phyloP scores from a whole-genome alignment of 92 coral and sea anemone genomes.

The Zoanthus sociatus region DNA sequence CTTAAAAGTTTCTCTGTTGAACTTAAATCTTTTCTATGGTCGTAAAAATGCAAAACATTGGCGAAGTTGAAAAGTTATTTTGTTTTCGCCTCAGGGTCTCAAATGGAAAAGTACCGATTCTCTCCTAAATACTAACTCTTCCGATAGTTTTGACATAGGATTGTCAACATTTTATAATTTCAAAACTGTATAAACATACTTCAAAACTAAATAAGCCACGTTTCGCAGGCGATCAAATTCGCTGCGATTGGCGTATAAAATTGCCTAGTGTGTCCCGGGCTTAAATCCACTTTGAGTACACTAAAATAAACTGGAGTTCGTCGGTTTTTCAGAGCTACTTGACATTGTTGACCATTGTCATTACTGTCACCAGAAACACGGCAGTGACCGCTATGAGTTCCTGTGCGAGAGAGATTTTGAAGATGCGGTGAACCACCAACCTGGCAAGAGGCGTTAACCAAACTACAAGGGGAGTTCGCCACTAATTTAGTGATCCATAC shows the following conservation, averaged over 20 bases:
- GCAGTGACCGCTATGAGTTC: neutral
- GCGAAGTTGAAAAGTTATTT: neutral
- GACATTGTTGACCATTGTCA: too few relatives aligned
- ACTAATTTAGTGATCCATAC: neutral
- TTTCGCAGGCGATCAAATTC: too few relatives aligned
- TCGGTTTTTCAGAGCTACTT: too few relatives aligned
- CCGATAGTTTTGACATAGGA: neutral
- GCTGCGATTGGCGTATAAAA: too few relatives aligned
- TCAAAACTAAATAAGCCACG: too few relatives aligned
- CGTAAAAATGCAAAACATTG: slow-evolving; percentile 3
- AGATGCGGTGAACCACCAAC: neutral
- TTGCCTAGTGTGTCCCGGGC: too few relatives aligned
- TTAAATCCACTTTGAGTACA: too few relatives aligned
- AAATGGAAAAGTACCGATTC: slow-evolving; percentile 9
- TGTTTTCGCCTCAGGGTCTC: neutral
- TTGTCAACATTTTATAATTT: slow-evolving; percentile 1
- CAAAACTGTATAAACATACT: neutral
- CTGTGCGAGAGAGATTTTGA: neutral
- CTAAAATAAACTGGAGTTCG: too few relatives aligned
- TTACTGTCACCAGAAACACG: too few relatives aligned
- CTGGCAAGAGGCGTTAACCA: neutral
- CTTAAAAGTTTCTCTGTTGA: slow-evolving; percentile 7
- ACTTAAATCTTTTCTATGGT: neutral
- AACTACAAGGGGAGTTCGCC: neutral
- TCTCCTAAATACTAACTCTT: neutral